Evolutionary conservation across 2,113 vertebrate genomes (phyloP).

Genomic region (Platysternon megacephalum): DNA sequence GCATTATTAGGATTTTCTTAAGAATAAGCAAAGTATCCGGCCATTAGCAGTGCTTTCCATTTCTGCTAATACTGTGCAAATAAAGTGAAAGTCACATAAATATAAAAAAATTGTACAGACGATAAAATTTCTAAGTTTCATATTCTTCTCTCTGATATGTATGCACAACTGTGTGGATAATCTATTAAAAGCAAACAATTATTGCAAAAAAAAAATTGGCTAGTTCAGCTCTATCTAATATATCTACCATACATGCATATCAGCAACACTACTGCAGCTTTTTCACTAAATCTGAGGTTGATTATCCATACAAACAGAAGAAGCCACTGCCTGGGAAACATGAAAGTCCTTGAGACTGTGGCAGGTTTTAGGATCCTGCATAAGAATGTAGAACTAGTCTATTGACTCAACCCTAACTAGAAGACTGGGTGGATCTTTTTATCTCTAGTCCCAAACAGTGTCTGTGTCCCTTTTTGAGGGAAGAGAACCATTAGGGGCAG

Average conservation of each 20-base stretch:
- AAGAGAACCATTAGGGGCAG: not conserved
- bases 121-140: not conserved
- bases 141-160: not conserved
- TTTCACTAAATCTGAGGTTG: not conserved
- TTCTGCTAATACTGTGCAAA: not conserved
- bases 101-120: not conserved
- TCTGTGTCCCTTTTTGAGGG: fast-evolving
- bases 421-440: not conserved
- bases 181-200: not conserved
- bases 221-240: not conserved
- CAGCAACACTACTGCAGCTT: fast-evolving
- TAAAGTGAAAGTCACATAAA: not conserved
- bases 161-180: not conserved
- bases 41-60: not conserved
- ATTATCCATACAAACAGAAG: not conserved
- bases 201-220: not conserved
- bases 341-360: not conserved
- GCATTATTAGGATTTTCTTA: not conserved
- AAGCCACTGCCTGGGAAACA: not conserved
- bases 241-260: not conserved
- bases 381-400: not conserved
- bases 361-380: not conserved
- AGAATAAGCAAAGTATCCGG: not conserved
- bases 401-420: no score
- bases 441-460: not conserved